Evolutionary conservation across 2,113 vertebrate genomes (phyloP), one percentile per base, ranked within the genome.

Genomic region (Formicarius rufipectus): DNA sequence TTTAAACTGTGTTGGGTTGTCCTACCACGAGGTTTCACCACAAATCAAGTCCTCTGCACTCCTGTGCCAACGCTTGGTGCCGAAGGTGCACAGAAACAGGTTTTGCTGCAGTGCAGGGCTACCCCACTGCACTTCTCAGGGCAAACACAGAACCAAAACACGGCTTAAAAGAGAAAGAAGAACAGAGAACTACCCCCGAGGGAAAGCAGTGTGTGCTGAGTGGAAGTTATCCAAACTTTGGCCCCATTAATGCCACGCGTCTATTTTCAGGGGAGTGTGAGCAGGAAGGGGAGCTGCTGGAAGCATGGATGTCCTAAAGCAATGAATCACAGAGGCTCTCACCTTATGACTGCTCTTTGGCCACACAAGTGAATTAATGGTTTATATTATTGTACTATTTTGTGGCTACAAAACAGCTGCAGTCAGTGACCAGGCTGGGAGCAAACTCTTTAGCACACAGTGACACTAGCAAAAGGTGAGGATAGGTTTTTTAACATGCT

Each of bases 11-110:
- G 30, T 40, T 49, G 47, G 21, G 15, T 9, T 45, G 10, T 50
- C 79, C 58, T 33, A 12, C 23, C 16, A 6, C n/a, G 59, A 3
- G 4, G 21, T 80, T 80, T 71, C 64, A 33, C 31, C 0, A 2
- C 71, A 69, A 75, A 60, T 28, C 14, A 23, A 47, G 42, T 50
- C 19, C 50, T 37, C 42, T 3, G 9, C 27, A 4, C 6, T 47
- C 22, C 37, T 5, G 11, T 1, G 2, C 44, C 18, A 30, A 28
- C 1, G 7, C 20, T 73, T 16, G 21, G 5, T 47, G 56, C 71
- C 7, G 15, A 33, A 27, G 8, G 1, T 0, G 6, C 3, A 3
- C 1, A 0, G 53, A 52, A 66, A 35, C 0, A 3, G 11, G 25
- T 59, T 73, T 39, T 58, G 16, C 39, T 31, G 47, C 80, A 45